These are phyloP conservation scores for Mustelus asterias DNA, from an alignment of 2,113 vertebrate genomes.

Conservation along the genomic window DNA sequence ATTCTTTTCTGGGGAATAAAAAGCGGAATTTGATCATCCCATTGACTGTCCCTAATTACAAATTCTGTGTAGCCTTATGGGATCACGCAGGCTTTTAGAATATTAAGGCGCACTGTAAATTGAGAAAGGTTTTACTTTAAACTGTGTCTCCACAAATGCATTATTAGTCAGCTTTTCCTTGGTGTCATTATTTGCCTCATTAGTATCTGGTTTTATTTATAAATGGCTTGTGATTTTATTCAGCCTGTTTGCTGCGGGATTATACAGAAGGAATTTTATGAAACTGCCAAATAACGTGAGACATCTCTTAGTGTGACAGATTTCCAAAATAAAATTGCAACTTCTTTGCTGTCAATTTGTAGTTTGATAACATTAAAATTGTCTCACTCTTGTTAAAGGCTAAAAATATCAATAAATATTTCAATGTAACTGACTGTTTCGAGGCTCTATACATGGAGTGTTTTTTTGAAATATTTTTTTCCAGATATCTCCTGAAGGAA, in stretches of 20 bases:
- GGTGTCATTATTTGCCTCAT: conserved; percentile 20
- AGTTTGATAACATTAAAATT: background rate
- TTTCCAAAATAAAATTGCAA: background rate
- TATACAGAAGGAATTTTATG: background rate
- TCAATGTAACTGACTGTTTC: background rate
- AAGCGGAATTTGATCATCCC: background rate
- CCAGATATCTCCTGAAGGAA: background rate
- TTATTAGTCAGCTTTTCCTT: conserved; percentile 29
- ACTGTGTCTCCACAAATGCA: background rate
- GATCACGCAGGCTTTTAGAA: background rate
- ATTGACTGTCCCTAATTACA: background rate
- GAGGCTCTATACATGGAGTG: background rate
- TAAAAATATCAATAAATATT: conserved; percentile 30
- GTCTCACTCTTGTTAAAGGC: background rate
- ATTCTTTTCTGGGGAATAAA: background rate
- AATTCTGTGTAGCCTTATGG: background rate
- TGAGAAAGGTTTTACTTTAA: background rate
- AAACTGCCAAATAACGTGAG: background rate
- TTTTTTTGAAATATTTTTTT: background rate
- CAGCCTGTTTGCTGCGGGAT: background rate
- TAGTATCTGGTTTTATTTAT: background rate
- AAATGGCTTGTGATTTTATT: background rate
- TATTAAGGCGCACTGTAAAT: background rate
- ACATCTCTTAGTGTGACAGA: background rate
- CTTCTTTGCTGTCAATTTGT: background rate